Conservation (phyloP, 1,140 invertebrate genomes). For the Bacillus rossius region DNA sequence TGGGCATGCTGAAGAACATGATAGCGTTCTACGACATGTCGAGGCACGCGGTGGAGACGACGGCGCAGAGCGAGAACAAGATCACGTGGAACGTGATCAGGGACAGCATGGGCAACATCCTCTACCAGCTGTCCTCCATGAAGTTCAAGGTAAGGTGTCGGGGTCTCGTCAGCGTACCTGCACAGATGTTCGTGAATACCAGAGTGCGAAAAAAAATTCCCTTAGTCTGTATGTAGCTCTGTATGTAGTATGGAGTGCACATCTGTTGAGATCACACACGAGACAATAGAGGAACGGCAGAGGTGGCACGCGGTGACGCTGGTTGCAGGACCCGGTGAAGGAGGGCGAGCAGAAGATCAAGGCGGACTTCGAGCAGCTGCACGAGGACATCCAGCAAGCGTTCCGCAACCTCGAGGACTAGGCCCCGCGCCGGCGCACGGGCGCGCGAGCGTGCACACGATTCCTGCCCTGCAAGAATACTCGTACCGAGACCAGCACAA, state of each 20-base stretch:
- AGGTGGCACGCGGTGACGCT: neutral
- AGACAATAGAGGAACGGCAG: too few species aligned
- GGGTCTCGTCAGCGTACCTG: too few species aligned
- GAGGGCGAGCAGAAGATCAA: constrained; percentile 97
- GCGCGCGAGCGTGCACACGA: neutral
- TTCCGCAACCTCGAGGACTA: constrained; percentile 99
- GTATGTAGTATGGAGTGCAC: too few species aligned
- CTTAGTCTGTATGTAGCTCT: too few species aligned
- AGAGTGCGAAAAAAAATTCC: too few species aligned
- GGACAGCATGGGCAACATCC: constrained; percentile 92
- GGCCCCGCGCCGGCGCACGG: too few species aligned
- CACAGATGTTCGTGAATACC: too few species aligned
- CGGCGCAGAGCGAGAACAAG: constrained; percentile 98
- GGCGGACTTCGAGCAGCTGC: constrained; percentile 91
- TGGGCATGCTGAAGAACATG: constrained; percentile 98
- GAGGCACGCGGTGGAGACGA: constrained; percentile 94
- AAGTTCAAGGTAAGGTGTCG: constrained; percentile 97
- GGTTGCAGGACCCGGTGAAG: constrained; percentile 87
- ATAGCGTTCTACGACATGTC: constrained; percentile 98
- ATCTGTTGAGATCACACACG: too few species aligned
- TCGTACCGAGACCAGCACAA: too few species aligned
- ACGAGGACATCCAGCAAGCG: constrained; percentile 92
- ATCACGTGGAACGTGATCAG: constrained; percentile 98
- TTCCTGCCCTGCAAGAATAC: neutral
- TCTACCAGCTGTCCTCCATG: constrained; percentile 98